Evolutionary conservation across 2,113 vertebrate species (phyloP).

Genomic region (Lichenostomus cassidix): DNA sequence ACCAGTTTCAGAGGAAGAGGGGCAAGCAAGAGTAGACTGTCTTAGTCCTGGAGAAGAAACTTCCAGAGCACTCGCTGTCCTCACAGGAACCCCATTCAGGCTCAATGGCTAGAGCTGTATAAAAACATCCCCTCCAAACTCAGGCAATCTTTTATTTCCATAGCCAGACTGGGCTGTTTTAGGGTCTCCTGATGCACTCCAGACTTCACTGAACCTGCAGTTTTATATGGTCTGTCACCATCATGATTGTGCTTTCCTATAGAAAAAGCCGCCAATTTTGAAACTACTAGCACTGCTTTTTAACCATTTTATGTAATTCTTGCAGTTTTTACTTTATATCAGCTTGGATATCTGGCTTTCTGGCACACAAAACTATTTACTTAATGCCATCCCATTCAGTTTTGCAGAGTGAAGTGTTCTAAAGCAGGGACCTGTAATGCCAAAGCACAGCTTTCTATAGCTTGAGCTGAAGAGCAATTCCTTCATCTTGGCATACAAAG

Average conservation of each 20-base stretch:
- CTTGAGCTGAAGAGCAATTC: neutral
- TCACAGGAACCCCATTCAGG: fast-evolving
- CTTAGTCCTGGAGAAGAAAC: neutral
- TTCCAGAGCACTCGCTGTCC: neutral
- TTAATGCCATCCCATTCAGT: neutral
- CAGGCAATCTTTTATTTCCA: neutral
- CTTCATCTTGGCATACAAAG: neutral
- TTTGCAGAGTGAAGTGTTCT: neutral
- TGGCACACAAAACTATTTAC: neutral
- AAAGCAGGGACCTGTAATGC: neutral
- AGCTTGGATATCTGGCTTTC: neutral
- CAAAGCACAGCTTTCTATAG: neutral
- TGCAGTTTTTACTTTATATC: neutral
- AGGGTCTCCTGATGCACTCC: neutral
- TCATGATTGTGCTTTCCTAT: fast-evolving
- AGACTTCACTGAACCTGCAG: neutral
- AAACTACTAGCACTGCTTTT: neutral
- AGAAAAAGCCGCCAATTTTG: neutral
- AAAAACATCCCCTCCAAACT: neutral
- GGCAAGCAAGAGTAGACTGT: neutral
- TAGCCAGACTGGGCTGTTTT: neutral
- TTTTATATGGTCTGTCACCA: neutral
- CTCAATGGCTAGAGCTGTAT: neutral
- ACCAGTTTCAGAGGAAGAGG: neutral
- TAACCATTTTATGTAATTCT: neutral